Evolutionary conservation across 2,888 invertebrate species (phyloP), one percentile per base, ranked within the genome.

Genomic region (Xylophagus ater): DNA sequence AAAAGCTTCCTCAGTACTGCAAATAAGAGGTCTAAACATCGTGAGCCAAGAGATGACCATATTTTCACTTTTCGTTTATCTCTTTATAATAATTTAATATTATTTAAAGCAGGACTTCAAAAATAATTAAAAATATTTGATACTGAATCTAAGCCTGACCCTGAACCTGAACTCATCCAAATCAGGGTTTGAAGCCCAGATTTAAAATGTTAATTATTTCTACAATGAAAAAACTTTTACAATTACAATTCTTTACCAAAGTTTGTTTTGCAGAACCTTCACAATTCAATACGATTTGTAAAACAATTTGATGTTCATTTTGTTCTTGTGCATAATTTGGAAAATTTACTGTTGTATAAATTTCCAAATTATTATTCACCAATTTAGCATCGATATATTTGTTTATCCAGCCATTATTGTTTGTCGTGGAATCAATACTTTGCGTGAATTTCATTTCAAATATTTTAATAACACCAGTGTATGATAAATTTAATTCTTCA

Each of bases 311-410:
- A 0, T 20, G 18, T 2, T 44, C 41, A 3, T 43, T 48, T 44
- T 54, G 53, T 24, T 53, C 49, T 20, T 37, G 34, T 13, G 49
- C 47, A 44, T 53, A 55, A 13, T 46, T 47, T 10, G 36, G 38
- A 37, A 53, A 54, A 13, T 47, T 14, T 1, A 47, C 41, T 0
- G 51, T 53, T 9, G 53, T 53, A 15, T 37, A 51, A 15, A 55
- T 43, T 2, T 7, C 15, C 3, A 33, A 20, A 3, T 34, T 25
- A 7, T 42, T 42, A 4, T 24, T 15, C 15, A 50, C 49, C 9
- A 49, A 42, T 9, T 44, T 47, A 2, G 51, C 53, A 41, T 52
- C 47, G n/a, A 55, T 51, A 26, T 54, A 55, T 5, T 34, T 34
- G 7, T 14, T 23, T 6, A 4, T 13, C 31, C 26, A 40, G n/a